Percentiles rank a stretch among this genome's conserved stretches.
phyloP scores from a whole-genome alignment of 1,140 invertebrate species.

The Drosophila athabasca region DNA sequence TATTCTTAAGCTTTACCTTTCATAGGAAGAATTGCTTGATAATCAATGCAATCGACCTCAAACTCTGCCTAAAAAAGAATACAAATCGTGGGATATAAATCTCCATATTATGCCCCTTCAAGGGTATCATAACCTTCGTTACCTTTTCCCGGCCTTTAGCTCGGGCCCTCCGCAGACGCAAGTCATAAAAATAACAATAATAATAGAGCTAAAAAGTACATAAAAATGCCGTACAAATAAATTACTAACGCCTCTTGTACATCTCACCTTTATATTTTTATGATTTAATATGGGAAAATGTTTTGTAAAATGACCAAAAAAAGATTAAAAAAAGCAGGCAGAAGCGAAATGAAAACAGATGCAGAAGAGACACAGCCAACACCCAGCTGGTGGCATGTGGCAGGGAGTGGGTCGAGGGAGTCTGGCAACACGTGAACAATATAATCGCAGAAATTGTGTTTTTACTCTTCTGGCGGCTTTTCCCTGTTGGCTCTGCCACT shows the following conservation, averaged over 20 bases:
- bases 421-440: constrained; percentile 56
- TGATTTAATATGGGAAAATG: constrained; percentile 65
- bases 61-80: neutral
- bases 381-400: constrained; percentile 6
- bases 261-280: constrained; percentile 51
- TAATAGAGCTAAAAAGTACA: constrained; percentile 52
- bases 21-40: too few species aligned
- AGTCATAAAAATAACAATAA: constrained; percentile 34
- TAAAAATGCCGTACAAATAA: constrained; percentile 36
- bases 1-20: too few species aligned
- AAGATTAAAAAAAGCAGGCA: neutral
- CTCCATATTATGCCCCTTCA: too few species aligned
- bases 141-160: neutral
- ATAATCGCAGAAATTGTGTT: constrained; percentile 54
- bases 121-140: neutral
- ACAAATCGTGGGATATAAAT: too few species aligned
- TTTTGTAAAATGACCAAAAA: constrained; percentile 43
- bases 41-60: too few species aligned
- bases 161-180: neutral
- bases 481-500: constrained; percentile 26
- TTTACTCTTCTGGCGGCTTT: constrained; percentile 20
- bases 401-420: neutral
- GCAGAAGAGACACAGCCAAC: constrained; percentile 31
- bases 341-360: constrained; percentile 34
- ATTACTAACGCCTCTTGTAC: constrained; percentile 36